Conservation (phyloP, 64 coral and sea anemone genomes). For the Porites lutea region DNA sequence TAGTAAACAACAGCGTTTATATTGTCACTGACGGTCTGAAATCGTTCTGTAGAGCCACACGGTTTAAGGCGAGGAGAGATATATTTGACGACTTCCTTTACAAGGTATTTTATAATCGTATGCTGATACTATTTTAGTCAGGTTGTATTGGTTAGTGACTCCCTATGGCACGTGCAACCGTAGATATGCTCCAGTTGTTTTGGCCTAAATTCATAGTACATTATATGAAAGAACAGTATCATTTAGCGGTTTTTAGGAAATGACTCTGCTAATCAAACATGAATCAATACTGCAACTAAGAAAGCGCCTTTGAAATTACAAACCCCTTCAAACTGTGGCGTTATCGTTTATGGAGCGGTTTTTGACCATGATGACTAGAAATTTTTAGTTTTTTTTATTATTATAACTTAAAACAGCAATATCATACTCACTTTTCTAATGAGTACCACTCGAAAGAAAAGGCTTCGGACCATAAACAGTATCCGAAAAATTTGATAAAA, state of each 20-base stretch:
- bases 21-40: conserved; percentile 27
- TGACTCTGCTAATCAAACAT: conserved; percentile 9
- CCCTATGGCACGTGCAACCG: conserved; percentile 1
- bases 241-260: conserved; percentile 16
- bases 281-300: conserved; percentile 9
- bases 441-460: background rate
- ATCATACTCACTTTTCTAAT: background rate
- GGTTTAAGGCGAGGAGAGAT: background rate
- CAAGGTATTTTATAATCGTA: background rate
- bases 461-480: background rate
- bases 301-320: background rate
- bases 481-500: background rate
- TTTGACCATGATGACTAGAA: background rate
- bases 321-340: background rate
- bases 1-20: conserved; percentile 21
- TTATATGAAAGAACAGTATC: background rate
- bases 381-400: conserved; percentile 16
- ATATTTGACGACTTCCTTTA: conserved; percentile 51
- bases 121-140: conserved; percentile 7
- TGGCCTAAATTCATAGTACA: background rate
- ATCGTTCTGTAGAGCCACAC: background rate
- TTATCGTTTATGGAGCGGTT: conserved; percentile 1
- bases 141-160: conserved; percentile 11
- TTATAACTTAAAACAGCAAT: conserved; percentile 12
- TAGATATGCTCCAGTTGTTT: background rate